Percentiles rank a stretch among this genome's conserved stretches.
These are phyloP conservation scores for Meliscaeva auricollis DNA, from an alignment of 2,888 invertebrate genomes.

Conservation along the genomic window DNA sequence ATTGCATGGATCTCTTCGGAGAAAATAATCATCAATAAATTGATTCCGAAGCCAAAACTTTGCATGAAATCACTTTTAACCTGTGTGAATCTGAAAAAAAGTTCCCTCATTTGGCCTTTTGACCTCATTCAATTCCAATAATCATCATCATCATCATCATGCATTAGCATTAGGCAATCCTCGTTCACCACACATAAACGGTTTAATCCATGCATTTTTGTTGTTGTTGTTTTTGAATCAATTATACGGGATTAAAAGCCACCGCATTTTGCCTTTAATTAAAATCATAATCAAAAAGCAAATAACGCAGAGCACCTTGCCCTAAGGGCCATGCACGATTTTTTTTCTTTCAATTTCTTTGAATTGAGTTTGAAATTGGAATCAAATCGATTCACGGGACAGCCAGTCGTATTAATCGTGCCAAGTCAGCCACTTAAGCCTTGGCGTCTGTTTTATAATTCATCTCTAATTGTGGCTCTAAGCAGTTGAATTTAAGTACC, in stretches of 20 bases:
- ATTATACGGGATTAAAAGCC: not conserved
- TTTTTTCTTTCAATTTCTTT: not conserved
- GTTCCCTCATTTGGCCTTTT: constrained; percentile 43
- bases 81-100: not conserved
- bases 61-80: constrained; percentile 44
- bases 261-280: constrained; percentile 42
- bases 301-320: constrained; percentile 22
- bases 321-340: constrained; percentile 50
- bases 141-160: constrained; percentile 1
- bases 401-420: constrained; percentile 9
- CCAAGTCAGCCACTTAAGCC: constrained; percentile 12
- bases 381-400: constrained; percentile 15
- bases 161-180: constrained; percentile 45
- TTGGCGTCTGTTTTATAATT: constrained; percentile 16
- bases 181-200: not conserved
- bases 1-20: not conserved
- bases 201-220: not conserved
- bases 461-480: constrained; percentile 10
- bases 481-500: constrained; percentile 1
- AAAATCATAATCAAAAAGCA: constrained; percentile 30
- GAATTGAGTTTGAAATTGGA: constrained; percentile 3
- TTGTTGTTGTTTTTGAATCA: not conserved
- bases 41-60: constrained; percentile 20
- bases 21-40: not conserved
- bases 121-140: constrained; percentile 44